These are phyloP conservation scores for Mormyrus proboscirostris DNA, from an alignment of 2,797 vertebrate genomes.

Conservation along the genomic window DNA sequence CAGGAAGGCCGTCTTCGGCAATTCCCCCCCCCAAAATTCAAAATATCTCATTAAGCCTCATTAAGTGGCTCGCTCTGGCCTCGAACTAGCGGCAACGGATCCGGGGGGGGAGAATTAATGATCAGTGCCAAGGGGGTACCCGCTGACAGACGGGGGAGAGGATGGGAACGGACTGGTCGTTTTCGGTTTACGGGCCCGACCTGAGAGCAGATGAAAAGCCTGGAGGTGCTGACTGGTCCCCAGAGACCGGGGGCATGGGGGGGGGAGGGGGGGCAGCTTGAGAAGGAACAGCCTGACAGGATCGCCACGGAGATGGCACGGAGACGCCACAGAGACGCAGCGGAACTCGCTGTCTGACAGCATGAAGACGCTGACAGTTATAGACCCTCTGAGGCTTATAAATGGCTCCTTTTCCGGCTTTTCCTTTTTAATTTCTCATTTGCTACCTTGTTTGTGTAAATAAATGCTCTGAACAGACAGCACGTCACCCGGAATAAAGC, in stretches of 20 bases:
- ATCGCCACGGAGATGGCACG: background rate
- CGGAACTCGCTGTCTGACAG: background rate
- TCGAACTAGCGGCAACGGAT: background rate
- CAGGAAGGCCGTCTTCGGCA: background rate
- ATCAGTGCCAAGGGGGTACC: background rate
- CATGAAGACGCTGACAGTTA: background rate
- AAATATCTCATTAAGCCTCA: constrained; percentile 7
- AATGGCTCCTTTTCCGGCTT: background rate
- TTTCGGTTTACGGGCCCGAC: background rate
- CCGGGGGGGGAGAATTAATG: background rate
- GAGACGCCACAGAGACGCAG: background rate
- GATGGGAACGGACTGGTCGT: background rate
- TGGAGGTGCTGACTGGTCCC: background rate
- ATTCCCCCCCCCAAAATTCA: constrained; percentile 6
- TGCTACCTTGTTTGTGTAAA: background rate
- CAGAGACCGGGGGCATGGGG: background rate
- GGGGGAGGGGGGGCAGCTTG: background rate
- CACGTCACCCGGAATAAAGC: background rate
- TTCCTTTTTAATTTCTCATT: background rate
- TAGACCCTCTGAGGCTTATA: background rate
- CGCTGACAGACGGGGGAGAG: background rate
- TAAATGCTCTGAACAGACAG: constrained; percentile 4
- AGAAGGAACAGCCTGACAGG: background rate
- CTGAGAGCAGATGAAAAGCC: background rate
- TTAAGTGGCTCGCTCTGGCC: background rate